Evolutionary conservation across 2,888 invertebrate species (phyloP).

Genomic region (Acanthosoma haemorrhoidale): DNA sequence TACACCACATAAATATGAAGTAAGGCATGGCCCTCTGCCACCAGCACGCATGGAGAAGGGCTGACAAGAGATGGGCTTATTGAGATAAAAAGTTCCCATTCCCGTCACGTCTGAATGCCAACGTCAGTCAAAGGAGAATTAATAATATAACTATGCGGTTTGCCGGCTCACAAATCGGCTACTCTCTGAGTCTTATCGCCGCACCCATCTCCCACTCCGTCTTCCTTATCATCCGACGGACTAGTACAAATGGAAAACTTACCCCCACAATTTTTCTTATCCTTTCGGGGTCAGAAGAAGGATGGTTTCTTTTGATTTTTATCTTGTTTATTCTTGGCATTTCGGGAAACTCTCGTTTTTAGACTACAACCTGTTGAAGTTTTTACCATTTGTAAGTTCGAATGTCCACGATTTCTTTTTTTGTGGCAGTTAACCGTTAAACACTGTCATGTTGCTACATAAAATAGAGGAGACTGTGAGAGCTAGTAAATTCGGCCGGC

Average conservation of each 20-base stretch:
- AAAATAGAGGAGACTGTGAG: no score
- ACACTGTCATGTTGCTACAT: no score
- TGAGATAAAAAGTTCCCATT: neutral
- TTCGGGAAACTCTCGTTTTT: neutral
- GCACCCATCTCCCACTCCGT: neutral
- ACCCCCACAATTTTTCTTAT: neutral
- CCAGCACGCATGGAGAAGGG: neutral
- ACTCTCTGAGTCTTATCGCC: neutral
- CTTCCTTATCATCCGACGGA: neutral
- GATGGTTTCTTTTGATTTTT: neutral
- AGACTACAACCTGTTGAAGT: neutral
- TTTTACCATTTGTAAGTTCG: no score
- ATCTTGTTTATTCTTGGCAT: neutral
- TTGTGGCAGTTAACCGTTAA: no score
- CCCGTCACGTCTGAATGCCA: neutral
- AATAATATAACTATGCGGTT: constrained; percentile 22
- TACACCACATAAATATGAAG: neutral
- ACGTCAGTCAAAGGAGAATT: constrained; percentile 13
- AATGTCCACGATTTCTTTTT: no score
- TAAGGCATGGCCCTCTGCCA: neutral
- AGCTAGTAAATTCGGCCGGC: neutral
- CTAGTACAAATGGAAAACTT: constrained; percentile 14
- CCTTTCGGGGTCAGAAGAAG: neutral
- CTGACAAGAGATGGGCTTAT: constrained; percentile 1
- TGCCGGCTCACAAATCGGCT: constrained; percentile 12